phyloP scores from a whole-genome alignment of 2,888 invertebrate genomes.

The Sarcophaga subvicina region DNA sequence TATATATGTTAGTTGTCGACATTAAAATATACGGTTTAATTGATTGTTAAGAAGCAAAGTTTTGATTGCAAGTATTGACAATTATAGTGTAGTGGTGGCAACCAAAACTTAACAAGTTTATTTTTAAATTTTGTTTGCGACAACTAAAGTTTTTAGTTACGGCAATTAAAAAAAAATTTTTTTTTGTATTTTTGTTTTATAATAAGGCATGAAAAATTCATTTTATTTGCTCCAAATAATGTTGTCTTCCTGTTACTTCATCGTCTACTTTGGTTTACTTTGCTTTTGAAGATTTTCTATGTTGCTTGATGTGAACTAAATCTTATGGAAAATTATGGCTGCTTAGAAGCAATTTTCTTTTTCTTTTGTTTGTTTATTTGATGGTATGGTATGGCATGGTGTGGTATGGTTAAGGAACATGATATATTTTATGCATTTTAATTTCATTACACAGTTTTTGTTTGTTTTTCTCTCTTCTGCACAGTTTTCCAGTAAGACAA shows the following conservation, averaged over 20 bases:
- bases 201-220: no score
- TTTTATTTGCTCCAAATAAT: no score
- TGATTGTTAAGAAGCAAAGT: no score
- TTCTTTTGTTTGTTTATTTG: background rate
- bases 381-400: background rate
- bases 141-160: no score
- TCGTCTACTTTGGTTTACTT: background rate
- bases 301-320: background rate
- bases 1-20: no score
- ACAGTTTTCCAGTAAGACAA: background rate
- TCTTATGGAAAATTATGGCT: background rate
- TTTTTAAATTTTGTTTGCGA: no score
- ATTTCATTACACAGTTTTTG: conserved; percentile 20
- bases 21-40: no score
- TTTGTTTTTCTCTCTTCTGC: conserved; percentile 6
- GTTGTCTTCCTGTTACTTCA: background rate
- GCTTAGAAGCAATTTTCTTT: conserved; percentile 12
- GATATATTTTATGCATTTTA: conserved; percentile 50
- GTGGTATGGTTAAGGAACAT: background rate
- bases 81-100: no score
- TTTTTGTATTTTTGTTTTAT: no score
- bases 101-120: no score
- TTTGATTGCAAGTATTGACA: no score
- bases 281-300: background rate
- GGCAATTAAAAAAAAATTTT: no score